phyloP scores from a whole-genome alignment of 2,888 invertebrate genomes.

The Drosophila dives region DNA sequence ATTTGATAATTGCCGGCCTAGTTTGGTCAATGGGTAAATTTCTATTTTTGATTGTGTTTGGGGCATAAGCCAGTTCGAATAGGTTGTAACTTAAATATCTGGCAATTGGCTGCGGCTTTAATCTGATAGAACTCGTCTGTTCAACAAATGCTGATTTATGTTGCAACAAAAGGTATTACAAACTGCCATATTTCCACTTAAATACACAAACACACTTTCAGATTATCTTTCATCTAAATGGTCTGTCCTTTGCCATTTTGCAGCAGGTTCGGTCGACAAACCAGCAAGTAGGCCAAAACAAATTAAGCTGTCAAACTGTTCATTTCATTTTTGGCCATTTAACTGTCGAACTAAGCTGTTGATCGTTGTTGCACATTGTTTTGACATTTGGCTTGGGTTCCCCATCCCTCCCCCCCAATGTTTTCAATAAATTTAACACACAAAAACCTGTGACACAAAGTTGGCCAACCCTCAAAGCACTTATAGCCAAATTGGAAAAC shows the following conservation, averaged over 20 bases:
- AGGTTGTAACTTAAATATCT: constrained; percentile 23
- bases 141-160: constrained; percentile 6
- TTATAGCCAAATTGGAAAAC: constrained; percentile 46
- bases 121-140: constrained; percentile 1
- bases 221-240: constrained; percentile 19
- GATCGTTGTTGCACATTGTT: constrained; percentile 35
- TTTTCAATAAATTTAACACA: constrained; percentile 68
- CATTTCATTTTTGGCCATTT: constrained; percentile 32
- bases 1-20: constrained; percentile 59
- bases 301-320: constrained; percentile 35
- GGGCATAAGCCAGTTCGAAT: constrained; percentile 34
- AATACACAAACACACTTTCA: not conserved
- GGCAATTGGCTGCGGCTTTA: constrained; percentile 3
- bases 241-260: not conserved
- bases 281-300: constrained; percentile 26
- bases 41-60: not conserved
- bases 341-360: constrained; percentile 60
- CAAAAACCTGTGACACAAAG: constrained; percentile 51
- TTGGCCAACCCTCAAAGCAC: constrained; percentile 58
- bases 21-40: constrained; percentile 34
- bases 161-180: constrained; percentile 13
- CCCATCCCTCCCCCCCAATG: not conserved
- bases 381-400: constrained; percentile 32
- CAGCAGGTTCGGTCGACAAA: not conserved
- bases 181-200: not conserved